These are phyloP conservation scores for Thomomys bottae DNA, from an alignment of 2,113 vertebrate species.

Conservation along the genomic window DNA sequence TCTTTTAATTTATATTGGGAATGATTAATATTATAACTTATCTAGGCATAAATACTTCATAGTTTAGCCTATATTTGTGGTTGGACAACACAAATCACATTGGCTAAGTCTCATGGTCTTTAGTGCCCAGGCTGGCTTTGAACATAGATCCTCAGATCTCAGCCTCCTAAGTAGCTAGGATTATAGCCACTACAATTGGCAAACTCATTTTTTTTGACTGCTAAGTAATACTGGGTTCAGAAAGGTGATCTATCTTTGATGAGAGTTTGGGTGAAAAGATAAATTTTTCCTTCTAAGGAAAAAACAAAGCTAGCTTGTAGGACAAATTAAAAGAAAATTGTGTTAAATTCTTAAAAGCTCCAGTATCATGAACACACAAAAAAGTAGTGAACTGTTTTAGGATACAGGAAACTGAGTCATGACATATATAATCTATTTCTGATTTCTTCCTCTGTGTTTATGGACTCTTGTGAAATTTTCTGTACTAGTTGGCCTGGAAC, in stretches of 20 bases:
- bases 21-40: background rate
- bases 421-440: background rate
- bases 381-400: background rate
- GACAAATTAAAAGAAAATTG: background rate
- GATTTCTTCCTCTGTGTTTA: no score
- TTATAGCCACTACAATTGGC: no score
- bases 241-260: background rate
- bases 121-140: no score
- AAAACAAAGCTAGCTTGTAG: background rate
- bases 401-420: background rate
- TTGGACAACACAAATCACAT: background rate
- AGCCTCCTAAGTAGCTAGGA: no score
- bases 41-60: background rate
- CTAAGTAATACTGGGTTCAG: background rate
- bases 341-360: background rate
- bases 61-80: background rate
- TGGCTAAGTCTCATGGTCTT: background rate
- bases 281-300: background rate
- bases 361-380: background rate
- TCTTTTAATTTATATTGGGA: background rate
- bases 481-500: no score
- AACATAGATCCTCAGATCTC: no score
- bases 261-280: background rate
- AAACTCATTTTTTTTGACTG: background rate
- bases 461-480: no score